phyloP scores from a whole-genome alignment of 2,888 invertebrate genomes.

The Heliothis peltigera region DNA sequence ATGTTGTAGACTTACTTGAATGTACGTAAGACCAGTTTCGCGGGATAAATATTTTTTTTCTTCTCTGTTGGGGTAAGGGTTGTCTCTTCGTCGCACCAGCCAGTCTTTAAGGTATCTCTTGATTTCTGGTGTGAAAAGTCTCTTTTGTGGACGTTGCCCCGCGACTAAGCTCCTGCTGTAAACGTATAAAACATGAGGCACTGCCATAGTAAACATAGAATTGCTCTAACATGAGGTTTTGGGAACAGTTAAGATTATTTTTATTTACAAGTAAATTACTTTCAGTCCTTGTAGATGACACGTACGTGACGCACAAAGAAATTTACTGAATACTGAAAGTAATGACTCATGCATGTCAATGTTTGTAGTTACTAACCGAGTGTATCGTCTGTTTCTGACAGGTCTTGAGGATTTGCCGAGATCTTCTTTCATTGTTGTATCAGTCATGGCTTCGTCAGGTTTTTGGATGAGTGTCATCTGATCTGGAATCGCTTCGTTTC shows the following conservation, averaged over 20 bases:
- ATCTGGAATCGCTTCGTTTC: constrained; percentile 57
- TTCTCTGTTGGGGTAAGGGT: constrained; percentile 94
- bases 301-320: constrained; percentile 85
- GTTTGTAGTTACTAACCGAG: constrained; percentile 89
- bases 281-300: constrained; percentile 58
- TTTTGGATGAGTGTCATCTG: constrained; percentile 85
- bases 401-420: constrained; percentile 90
- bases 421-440: constrained; percentile 80
- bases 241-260: constrained; percentile 18
- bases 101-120: constrained; percentile 94
- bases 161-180: constrained; percentile 90
- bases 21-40: constrained; percentile 94
- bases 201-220: constrained; percentile 22
- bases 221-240: constrained; percentile 5
- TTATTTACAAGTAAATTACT: constrained; percentile 64
- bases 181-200: constrained; percentile 48
- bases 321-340: constrained; percentile 78
- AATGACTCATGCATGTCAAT: constrained; percentile 78
- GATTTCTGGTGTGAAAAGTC: constrained; percentile 94
- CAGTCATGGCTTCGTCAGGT: constrained; percentile 76
- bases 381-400: constrained; percentile 92
- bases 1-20: constrained; percentile 90
- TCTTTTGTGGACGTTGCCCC: constrained; percentile 92
- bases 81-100: constrained; percentile 93
- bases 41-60: constrained; percentile 93